Base-by-base conservation (phyloP, 2,797 vertebrate species). In the Crocodylus rhombifer region DNA sequence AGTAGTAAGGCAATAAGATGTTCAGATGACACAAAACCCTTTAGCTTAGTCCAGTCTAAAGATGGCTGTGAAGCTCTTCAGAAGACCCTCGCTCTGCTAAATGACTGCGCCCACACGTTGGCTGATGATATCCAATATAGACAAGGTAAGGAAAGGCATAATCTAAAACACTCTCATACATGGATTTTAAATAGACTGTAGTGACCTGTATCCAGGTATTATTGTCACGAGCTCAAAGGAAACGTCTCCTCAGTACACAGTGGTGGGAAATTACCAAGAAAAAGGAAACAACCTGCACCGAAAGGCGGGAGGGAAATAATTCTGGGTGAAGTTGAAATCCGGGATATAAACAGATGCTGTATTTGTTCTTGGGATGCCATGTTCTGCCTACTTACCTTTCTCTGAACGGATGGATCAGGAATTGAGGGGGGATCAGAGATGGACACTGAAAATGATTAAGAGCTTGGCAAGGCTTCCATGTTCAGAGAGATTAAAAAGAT, bases 401-500 rank as follows among this genome's bases (percentile, higher is more conserved):
- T 73, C 23, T 25, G 26, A 51, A 51, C 3, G 2, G 36, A 73
- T 6, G 26, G 69, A 73, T 21, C 7, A 51, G 13, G 51, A 25
- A 73, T 14, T 23, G 25, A 51, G 14, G 14, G 69, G 61, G 77
- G 69, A 69, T 20, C 77, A 30, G 42, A 55, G 26, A 75, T 21
- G 23, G 3, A 1, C 5, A 14, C 23, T 17, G 30, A 77, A 89
- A 89, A 73, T 1, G 1, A 74, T 77, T 69, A 23, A 75, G 73
- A 78, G 69, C 62, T 14, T 83, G 75, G 62, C 81, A 60, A 90
- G 51, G 65, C 14, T 69, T 51, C 80, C 18, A 1, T 30, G 67
- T 90, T 90, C 81, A 56, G 65, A 86, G 26, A 81, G 75, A 94
- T 91, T 87, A 81, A 94, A 93, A 87, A 77, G 42, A 81, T 90